These are phyloP conservation scores for Manis javanica DNA, from an alignment of 2,797 vertebrate species.

Conservation along the genomic window DNA sequence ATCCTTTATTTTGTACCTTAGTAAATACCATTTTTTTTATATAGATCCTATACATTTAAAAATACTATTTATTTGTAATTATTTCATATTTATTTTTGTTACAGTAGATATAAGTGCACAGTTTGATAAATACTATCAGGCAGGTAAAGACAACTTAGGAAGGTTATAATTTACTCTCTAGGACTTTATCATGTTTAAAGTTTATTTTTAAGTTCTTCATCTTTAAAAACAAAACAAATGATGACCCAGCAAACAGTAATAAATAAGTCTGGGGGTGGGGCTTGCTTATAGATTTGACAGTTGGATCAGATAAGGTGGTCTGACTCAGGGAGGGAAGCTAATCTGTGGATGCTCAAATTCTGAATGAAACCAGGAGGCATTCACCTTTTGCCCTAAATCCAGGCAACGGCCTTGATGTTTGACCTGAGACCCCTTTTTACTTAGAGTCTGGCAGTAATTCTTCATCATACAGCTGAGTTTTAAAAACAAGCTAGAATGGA, in stretches of 20 bases:
- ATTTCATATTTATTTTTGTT: slow-evolving; percentile 7
- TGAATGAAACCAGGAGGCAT: background rate
- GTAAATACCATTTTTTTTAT: slow-evolving; percentile 15
- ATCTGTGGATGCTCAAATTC: background rate
- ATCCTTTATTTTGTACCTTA: background rate
- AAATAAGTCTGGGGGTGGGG: background rate
- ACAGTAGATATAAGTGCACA: background rate
- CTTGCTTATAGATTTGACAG: background rate
- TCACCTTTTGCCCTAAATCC: background rate
- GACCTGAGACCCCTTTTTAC: background rate
- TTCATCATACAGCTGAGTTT: background rate
- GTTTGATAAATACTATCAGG: slow-evolving; percentile 9
- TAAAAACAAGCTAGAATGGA: background rate
- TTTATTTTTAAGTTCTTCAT: background rate
- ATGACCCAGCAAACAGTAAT: background rate
- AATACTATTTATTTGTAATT: slow-evolving; percentile 13
- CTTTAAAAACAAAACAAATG: background rate
- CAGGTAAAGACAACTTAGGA: background rate
- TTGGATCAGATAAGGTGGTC: background rate
- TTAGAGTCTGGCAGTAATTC: background rate
- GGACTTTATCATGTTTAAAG: background rate
- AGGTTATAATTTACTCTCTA: background rate
- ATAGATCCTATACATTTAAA: background rate
- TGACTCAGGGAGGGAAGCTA: background rate
- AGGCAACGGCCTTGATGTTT: background rate